phyloP scores from a whole-genome alignment of 1,140 invertebrate genomes.

The Drosophila trapezifrons region DNA sequence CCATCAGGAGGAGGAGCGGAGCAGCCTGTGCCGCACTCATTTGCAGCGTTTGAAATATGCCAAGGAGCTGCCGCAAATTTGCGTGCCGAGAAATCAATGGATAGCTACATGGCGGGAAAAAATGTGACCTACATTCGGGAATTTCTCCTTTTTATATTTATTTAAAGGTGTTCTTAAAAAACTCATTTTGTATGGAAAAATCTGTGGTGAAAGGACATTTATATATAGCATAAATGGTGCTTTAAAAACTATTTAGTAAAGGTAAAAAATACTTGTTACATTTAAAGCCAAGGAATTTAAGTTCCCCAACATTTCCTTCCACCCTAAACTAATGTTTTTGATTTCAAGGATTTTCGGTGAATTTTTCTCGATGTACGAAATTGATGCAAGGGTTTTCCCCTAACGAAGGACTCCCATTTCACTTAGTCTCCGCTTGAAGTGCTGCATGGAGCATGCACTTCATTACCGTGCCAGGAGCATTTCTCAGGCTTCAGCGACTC shows the following conservation, averaged over 20 bases:
- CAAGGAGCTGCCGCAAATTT: constrained; percentile 53
- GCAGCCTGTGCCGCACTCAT: constrained; percentile 46
- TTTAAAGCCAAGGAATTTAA: too few species aligned
- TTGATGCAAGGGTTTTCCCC: constrained; percentile 9
- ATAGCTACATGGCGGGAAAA: not conserved
- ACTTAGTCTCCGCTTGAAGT: constrained; percentile 20
- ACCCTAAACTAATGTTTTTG: not conserved
- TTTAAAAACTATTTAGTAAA: too few species aligned
- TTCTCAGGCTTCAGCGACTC: constrained; percentile 11
- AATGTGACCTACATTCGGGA: not conserved
- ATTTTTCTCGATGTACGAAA: constrained; percentile 1
- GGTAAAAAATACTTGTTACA: too few species aligned
- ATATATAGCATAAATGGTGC: not conserved
- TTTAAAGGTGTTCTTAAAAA: not conserved
- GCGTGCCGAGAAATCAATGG: constrained; percentile 43
- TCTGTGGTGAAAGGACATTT: not conserved
- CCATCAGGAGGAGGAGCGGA: constrained; percentile 8
- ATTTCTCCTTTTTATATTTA: not conserved
- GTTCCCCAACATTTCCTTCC: not conserved
- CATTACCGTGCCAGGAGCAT: constrained; percentile 30
- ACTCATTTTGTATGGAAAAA: not conserved
- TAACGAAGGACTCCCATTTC: constrained; percentile 32
- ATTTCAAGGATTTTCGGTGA: too few species aligned
- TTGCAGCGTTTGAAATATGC: constrained; percentile 60
- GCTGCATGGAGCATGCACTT: too few species aligned